Evolutionary conservation across 1,140 invertebrate genomes (phyloP), one percentile per base, ranked within the genome.

Genomic region (Uloborus diversus): DNA sequence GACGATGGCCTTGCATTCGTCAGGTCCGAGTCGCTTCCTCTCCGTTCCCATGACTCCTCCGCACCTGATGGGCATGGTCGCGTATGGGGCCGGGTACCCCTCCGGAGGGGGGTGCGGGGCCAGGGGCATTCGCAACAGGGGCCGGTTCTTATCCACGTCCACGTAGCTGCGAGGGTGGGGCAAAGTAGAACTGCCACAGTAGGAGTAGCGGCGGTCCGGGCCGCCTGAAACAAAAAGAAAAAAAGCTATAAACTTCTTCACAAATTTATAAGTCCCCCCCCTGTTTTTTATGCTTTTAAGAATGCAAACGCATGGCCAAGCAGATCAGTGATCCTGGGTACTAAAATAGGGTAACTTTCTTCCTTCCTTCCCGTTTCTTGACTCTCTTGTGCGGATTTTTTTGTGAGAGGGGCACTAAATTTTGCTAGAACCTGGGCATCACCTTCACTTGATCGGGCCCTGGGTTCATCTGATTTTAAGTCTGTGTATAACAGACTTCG

Each of bases 41-140:
- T 35, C 33, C 17, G 70, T 70, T n/a, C 28, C 30, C 20, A 62
- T 66, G 30, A 25, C 30, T 20, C 53, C 35, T 32, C 64, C 64
- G 51, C 70, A 57, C 13, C 80, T 27, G 7, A 80, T 51, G n/a
- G 82, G 83, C 59, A 82, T 59, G n/a, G 81, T 83, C 59, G 75
- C 81, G 23, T 84, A 84, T 4, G 83, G 66, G 4, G 53, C 69
- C 4, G 82, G 78, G 42, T 76, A 78, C 17, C 70, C 64, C 20
- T 83, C 83, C 3, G 80, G 71, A 17, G 80, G 80, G 20, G 69
- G 79, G 25, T 51, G 79, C 20, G 65, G 79, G 4, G 78, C 79
- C n/a, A 71, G 47, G 11, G 80, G 80, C n/a, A 59, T 47, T 33
- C 69, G 56, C 11, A 81, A 37, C 23, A 81, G 47, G 32, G 80